Evolutionary conservation across 2,113 vertebrate species (phyloP).

Genomic region (Micronisus gabar): DNA sequence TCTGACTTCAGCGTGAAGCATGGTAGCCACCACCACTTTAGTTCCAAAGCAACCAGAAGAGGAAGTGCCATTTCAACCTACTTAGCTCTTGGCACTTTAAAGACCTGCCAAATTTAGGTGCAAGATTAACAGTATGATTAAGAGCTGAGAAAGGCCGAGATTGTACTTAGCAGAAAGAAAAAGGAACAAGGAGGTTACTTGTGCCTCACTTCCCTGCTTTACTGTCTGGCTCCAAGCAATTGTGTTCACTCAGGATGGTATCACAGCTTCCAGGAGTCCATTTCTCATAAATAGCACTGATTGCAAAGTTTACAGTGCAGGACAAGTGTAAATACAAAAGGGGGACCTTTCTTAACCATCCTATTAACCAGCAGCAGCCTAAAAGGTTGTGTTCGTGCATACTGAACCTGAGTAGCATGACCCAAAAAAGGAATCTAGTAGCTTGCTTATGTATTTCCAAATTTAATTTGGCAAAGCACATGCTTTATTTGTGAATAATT

Average conservation of each 20-base stretch:
- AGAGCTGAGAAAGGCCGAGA: neutral
- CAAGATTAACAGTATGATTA: neutral
- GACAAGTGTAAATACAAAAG: neutral
- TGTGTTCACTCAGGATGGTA: neutral
- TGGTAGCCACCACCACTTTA: neutral
- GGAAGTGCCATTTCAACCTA: neutral
- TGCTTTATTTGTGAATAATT: neutral
- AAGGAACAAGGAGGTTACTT: neutral
- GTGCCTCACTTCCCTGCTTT: neutral
- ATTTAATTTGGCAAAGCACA: neutral
- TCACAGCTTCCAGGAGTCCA: neutral
- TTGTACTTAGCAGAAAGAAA: neutral
- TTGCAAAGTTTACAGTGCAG: neutral
- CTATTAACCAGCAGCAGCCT: neutral
- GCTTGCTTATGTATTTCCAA: neutral
- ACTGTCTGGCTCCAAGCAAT: neutral
- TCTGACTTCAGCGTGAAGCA: neutral
- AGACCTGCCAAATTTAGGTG: neutral
- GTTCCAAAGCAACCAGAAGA: neutral
- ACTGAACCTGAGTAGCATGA: neutral
- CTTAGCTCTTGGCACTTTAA: neutral
- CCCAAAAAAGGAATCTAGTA: neutral
- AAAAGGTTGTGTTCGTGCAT: neutral
- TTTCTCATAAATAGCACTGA: neutral
- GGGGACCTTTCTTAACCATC: neutral